Conservation (phyloP, 2,888 invertebrate genomes). For the Cantharis nigra region DNA sequence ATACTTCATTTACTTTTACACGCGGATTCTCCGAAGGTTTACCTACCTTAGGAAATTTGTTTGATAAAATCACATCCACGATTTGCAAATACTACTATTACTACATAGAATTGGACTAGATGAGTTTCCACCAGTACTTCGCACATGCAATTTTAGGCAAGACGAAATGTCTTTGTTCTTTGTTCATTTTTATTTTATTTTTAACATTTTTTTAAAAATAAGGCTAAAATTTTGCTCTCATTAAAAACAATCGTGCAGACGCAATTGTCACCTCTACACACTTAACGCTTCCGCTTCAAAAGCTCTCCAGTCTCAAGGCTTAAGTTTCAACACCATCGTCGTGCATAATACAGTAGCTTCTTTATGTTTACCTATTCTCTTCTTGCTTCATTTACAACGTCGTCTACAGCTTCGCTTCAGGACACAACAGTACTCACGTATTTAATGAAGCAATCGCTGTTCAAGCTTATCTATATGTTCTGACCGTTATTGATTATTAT, state of each 20-base stretch:
- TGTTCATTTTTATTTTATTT: background rate
- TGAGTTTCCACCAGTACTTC: background rate
- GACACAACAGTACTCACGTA: conserved; percentile 10
- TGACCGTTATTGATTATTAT: background rate
- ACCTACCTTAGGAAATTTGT: background rate
- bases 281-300: conserved; percentile 25
- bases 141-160: background rate
- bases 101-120: background rate
- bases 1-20: background rate
- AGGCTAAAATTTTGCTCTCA: conserved; percentile 18
- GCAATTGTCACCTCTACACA: conserved; percentile 30
- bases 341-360: conserved; percentile 27
- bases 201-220: background rate
- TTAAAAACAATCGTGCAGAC: conserved; percentile 28
- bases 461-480: conserved; percentile 9
- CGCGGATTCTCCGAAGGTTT: background rate
- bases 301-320: conserved; percentile 22
- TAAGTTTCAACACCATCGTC: conserved; percentile 25
- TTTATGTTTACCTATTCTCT: conserved; percentile 29
- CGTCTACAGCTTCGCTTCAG: conserved; percentile 10
- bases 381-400: conserved; percentile 22
- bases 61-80: background rate
- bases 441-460: conserved; percentile 22
- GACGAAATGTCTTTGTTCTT: background rate
- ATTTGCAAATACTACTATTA: background rate